Evolutionary conservation across 2,797 vertebrate genomes (phyloP).

Genomic region (Sternotherus odoratus): DNA sequence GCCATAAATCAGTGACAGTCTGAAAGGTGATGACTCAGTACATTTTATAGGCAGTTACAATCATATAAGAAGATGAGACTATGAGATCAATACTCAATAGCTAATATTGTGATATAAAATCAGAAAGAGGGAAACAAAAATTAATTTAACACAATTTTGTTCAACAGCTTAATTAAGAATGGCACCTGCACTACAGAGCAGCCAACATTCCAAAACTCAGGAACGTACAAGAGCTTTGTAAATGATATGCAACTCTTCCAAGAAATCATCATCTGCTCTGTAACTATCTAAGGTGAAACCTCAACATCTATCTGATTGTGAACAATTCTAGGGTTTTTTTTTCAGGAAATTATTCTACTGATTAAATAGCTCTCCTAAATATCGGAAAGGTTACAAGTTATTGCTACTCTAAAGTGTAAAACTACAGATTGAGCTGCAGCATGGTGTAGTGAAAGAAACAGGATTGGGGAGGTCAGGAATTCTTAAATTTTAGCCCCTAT

Average conservation of each 20-base stretch:
- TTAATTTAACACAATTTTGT: background rate
- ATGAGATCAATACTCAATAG: conserved; percentile 13
- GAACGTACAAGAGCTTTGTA: background rate
- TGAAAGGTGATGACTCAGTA: conserved; percentile 9
- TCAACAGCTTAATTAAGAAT: background rate
- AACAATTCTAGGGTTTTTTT: background rate
- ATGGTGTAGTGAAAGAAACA: background rate
- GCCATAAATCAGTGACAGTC: conserved; percentile 26
- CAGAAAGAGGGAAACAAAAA: background rate
- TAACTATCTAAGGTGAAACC: background rate
- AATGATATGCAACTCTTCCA: background rate
- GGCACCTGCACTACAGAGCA: background rate
- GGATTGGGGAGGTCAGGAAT: background rate
- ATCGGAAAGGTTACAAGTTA: background rate
- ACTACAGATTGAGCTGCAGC: background rate
- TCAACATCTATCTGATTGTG: background rate
- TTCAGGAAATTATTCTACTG: background rate
- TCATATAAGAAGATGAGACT: conserved; percentile 3
- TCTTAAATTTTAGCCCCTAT: background rate
- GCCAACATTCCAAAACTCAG: background rate
- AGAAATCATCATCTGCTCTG: background rate
- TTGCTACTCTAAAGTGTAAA: background rate
- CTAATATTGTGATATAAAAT: background rate
- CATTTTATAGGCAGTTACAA: background rate
- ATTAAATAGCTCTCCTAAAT: background rate